Evolutionary conservation across 2,797 vertebrate genomes (phyloP).

Genomic region (Lagodon rhomboides): DNA sequence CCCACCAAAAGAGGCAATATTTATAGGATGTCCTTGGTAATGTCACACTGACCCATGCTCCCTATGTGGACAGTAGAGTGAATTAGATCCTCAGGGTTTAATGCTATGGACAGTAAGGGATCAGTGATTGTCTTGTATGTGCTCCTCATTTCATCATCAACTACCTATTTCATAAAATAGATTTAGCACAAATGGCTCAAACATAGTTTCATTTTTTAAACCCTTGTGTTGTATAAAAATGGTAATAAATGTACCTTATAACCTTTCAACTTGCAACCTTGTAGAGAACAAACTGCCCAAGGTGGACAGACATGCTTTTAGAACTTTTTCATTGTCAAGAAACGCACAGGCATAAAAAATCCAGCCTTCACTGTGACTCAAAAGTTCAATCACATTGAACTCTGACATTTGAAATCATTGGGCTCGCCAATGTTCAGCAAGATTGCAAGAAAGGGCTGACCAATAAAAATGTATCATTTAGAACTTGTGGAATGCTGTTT

Average conservation of each 20-base stretch:
- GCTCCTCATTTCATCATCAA: not conserved
- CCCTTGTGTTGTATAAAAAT: no score
- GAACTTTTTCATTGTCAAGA: not conserved
- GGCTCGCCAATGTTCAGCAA: no score
- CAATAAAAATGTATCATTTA: no score
- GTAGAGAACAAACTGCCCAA: not conserved
- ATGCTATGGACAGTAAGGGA: not conserved
- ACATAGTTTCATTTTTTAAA: not conserved
- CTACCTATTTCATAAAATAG: no score
- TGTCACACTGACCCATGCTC: conserved; percentile 6
- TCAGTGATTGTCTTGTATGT: conserved; percentile 8
- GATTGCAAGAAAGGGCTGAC: no score
- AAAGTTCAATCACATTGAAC: no score
- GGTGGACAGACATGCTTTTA: not conserved
- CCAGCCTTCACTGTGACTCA: no score
- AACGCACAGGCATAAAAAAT: not conserved
- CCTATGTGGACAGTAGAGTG: not conserved
- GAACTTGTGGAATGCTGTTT: no score
- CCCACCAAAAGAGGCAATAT: not conserved
- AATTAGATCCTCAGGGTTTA: not conserved
- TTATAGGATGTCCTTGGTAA: not conserved
- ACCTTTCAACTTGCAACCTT: no score
- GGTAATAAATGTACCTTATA: no score
- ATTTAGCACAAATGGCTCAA: no score
- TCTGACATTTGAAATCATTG: no score